Evolutionary conservation across 2,113 vertebrate species (phyloP).

Genomic region (Rhabdomys dilectus): DNA sequence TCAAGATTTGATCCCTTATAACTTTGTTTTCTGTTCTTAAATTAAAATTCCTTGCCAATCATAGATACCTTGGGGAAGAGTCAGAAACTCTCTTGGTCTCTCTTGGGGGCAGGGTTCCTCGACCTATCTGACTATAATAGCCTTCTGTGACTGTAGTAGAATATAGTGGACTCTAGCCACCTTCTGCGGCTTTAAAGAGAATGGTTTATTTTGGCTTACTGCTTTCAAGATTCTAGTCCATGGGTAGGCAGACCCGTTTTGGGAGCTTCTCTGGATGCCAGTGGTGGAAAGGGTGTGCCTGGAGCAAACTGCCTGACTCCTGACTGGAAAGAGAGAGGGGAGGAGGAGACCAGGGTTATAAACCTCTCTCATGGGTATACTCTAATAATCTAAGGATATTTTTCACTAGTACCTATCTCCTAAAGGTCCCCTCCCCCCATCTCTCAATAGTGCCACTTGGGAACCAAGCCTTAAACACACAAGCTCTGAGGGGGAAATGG

Average conservation of each 20-base stretch:
- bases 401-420: too few species aligned
- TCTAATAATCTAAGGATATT: background rate
- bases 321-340: background rate
- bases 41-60: background rate
- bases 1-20: background rate
- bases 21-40: conserved; percentile 33
- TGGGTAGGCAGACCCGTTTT: background rate
- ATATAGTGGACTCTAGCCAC: background rate
- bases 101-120: background rate
- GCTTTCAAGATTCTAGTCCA: background rate
- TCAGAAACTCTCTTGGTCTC: background rate
- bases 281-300: too few species aligned
- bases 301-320: background rate
- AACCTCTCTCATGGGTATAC: background rate
- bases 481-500: too few species aligned
- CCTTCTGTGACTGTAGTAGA: background rate
- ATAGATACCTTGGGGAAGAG: background rate
- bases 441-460: background rate
- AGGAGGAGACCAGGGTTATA: background rate
- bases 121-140: background rate
- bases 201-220: background rate
- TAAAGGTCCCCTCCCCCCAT: too few species aligned
- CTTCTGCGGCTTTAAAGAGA: background rate
- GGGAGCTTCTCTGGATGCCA: background rate
- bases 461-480: background rate